Evolutionary conservation across 2,113 vertebrate species (phyloP).

Genomic region (Strix aluco): DNA sequence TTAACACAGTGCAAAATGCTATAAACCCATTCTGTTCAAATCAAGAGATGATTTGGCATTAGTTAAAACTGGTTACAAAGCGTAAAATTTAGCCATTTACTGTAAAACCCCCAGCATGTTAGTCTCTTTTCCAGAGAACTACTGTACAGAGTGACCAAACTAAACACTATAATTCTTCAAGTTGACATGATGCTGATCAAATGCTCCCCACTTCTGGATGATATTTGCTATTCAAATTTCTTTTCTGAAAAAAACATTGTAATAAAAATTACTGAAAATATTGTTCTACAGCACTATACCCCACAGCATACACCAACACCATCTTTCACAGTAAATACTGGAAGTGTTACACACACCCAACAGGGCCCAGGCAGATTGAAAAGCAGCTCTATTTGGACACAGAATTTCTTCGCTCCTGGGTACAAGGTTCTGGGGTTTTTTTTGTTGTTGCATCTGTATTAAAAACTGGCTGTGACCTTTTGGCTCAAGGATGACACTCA

Average conservation of each 20-base stretch:
- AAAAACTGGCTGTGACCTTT: neutral
- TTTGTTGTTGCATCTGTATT: neutral
- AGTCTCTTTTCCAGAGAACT: neutral
- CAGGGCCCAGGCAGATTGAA: neutral
- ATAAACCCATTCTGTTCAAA: neutral
- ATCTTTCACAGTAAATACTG: neutral
- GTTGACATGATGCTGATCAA: conserved; percentile 64
- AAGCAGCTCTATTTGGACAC: neutral
- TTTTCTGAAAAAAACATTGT: conserved; percentile 78
- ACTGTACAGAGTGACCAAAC: neutral
- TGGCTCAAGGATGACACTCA: neutral
- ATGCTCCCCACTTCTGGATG: conserved; percentile 43
- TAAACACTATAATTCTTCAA: conserved; percentile 25
- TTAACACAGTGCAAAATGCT: neutral
- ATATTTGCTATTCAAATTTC: conserved; percentile 64
- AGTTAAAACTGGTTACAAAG: neutral
- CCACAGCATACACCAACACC: neutral
- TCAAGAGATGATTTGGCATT: neutral
- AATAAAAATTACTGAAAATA: conserved; percentile 17
- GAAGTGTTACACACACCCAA: too few relatives aligned
- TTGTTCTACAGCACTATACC: neutral
- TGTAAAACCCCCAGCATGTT: neutral
- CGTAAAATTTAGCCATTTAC: neutral
- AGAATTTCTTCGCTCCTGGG: neutral
- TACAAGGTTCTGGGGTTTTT: neutral